Conservation (phyloP, 2,113 vertebrate genomes). For the Candoia aspera region DNA sequence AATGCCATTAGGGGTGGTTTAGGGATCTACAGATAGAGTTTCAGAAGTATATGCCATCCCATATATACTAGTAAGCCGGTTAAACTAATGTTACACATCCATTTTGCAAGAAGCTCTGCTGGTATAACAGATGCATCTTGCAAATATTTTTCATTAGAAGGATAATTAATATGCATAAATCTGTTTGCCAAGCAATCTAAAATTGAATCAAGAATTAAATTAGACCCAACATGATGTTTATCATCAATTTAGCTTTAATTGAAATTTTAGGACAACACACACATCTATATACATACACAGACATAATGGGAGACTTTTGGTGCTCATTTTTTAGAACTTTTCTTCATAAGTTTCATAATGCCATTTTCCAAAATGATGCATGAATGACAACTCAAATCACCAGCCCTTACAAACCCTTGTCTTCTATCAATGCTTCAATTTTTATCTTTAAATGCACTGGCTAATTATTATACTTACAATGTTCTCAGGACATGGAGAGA, state of each 20-base stretch:
- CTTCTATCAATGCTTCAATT: too few species aligned
- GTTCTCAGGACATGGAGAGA: too few species aligned
- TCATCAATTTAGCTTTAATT: constrained; percentile 38
- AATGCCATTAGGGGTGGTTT: too few species aligned
- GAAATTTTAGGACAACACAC: constrained; percentile 24
- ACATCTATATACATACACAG: not conserved
- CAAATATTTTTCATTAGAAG: constrained; percentile 65
- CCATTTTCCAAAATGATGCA: not conserved
- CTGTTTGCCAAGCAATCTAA: constrained; percentile 59
- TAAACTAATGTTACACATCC: constrained; percentile 30
- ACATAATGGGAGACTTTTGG: not conserved
- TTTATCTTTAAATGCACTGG: too few species aligned
- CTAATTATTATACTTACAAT: too few species aligned
- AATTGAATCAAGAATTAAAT: constrained; percentile 57
- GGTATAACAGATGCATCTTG: constrained; percentile 55
- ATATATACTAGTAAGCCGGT: not conserved
- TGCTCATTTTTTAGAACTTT: constrained; percentile 23
- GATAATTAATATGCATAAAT: constrained; percentile 62
- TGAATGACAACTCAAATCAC: not conserved
- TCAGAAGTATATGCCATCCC: not conserved
- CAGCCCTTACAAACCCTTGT: too few species aligned
- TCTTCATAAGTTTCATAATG: constrained; percentile 23
- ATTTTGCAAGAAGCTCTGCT: constrained; percentile 37
- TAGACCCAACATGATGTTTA: constrained; percentile 38
- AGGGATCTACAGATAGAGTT: too few species aligned